Conservation (phyloP, 2,888 invertebrate species). For the Orthosia gothica region DNA sequence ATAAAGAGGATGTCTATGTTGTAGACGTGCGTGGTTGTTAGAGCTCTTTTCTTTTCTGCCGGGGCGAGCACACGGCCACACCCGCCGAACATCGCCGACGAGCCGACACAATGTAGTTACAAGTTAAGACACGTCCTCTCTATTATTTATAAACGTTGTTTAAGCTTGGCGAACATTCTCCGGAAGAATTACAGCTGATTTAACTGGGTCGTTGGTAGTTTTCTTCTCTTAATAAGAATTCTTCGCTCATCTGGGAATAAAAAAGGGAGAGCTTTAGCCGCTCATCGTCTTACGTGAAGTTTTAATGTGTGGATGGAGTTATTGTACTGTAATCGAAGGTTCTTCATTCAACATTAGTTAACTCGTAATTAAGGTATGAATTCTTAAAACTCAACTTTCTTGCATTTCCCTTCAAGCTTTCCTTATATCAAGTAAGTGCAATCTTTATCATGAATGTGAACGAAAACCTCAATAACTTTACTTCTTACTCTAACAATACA, state of each 20-base stretch:
- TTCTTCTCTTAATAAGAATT: slow-evolving; percentile 57
- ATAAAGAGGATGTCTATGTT: slow-evolving; percentile 45
- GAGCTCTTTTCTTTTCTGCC: slow-evolving; percentile 34
- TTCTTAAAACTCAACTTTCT: not conserved
- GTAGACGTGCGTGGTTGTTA: slow-evolving; percentile 21
- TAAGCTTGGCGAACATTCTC: slow-evolving; percentile 59
- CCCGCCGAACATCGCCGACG: slow-evolving; percentile 31
- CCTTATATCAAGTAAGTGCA: not conserved
- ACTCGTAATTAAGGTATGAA: not conserved
- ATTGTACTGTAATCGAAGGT: slow-evolving; percentile 2
- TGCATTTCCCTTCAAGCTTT: not conserved
- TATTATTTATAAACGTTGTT: slow-evolving; percentile 66
- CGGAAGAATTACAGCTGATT: slow-evolving; percentile 61
- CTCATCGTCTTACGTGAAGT: slow-evolving; percentile 17
- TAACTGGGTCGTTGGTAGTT: slow-evolving; percentile 48
- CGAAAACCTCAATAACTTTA: not conserved
- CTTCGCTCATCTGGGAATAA: slow-evolving; percentile 36
- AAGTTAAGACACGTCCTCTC: slow-evolving; percentile 62
- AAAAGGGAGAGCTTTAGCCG: slow-evolving; percentile 35
- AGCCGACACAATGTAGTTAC: slow-evolving; percentile 62
- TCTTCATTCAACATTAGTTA: not conserved
- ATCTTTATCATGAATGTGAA: not conserved
- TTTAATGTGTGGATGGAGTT: slow-evolving; percentile 14
- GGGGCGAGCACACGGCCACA: slow-evolving; percentile 21
- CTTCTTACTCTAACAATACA: not conserved